Conservation (phyloP, 2,888 invertebrate genomes). For the Laothoe populi region DNA sequence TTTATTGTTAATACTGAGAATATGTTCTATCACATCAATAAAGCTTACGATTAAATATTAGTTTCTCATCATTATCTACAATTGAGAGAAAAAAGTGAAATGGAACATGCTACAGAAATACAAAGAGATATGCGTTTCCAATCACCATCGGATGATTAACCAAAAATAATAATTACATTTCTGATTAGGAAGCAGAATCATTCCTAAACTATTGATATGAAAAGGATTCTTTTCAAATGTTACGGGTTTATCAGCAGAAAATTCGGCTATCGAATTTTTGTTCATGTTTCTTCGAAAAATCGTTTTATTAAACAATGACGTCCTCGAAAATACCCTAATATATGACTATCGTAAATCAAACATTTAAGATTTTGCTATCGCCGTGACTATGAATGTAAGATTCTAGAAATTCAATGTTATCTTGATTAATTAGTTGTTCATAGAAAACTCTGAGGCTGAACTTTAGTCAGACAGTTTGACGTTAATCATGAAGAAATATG, state of each 20-base stretch:
- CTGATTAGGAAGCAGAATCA: too few relatives aligned
- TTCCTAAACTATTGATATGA: too few relatives aligned
- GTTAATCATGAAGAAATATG: conserved; percentile 31
- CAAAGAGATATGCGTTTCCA: too few relatives aligned
- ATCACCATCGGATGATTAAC: too few relatives aligned
- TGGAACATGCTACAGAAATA: too few relatives aligned
- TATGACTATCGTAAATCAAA: conserved; percentile 31
- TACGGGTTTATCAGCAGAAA: too few relatives aligned
- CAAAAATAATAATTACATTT: too few relatives aligned
- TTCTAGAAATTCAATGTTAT: conserved; percentile 39
- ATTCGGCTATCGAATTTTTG: too few relatives aligned
- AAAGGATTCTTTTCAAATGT: too few relatives aligned
- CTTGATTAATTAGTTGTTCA: conserved; percentile 50
- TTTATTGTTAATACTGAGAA: not conserved
- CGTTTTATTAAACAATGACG: not conserved
- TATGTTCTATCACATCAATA: not conserved
- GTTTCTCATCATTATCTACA: too few relatives aligned
- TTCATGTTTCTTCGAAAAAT: not conserved
- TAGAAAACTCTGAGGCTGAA: conserved; percentile 35
- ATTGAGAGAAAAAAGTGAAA: too few relatives aligned
- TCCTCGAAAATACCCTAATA: not conserved
- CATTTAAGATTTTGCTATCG: conserved; percentile 26
- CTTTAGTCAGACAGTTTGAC: conserved; percentile 51
- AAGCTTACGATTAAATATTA: too few relatives aligned
- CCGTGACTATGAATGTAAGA: conserved; percentile 29